Base-by-base conservation (phyloP, 1,140 invertebrate genomes). In the Drosophila paulistorum region DNA sequence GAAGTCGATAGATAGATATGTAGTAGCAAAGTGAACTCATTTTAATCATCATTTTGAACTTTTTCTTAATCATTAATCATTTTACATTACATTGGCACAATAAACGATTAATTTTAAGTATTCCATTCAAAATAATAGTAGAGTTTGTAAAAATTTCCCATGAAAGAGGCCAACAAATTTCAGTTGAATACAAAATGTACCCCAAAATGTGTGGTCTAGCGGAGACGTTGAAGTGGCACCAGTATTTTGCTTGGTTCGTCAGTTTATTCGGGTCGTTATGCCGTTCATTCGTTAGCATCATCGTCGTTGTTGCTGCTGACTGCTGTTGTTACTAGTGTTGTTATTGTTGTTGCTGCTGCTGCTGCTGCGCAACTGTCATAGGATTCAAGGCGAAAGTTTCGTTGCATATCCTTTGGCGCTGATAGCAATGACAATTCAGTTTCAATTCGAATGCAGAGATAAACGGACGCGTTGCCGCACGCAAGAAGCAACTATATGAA, bases 331-430 rank as follows among this genome's bases (percentile, higher is more conserved):
- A 73, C 14, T 33, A 35, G 3, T 57, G 42, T 13, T 65, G 39
- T 13, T 66, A 39, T n/a, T 69, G 35, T 41, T 55, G 68, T 30
- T 51, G 55, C 2, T 23, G 20, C 51, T 45, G 48, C 20, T 51
- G 66, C 84, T 73, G 75, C 83, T 83, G 83, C 83, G 81, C 77
- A 71, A 74, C 74, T 81, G 81, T 69, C 73, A 35, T 51, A 37
- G 51, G 14, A 26, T 57, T 58, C 54, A 55, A 58, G 61, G 61
- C 72, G 62, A 79, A 41, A 67, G 42, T 65, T 45, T 35, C 70
- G 78, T 75, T 86, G 82, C 82, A 86, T 86, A 86, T 86, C 75
- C 75, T 86, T 86, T 80, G 76, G 69, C 76, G 83, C 77, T 89
- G 84, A 82, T 81, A 87, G 74, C 84, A 82, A 67, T 79, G 76